Evolutionary conservation across 2,113 vertebrate genomes (phyloP).

Genomic region (Mastomys natalensis): DNA sequence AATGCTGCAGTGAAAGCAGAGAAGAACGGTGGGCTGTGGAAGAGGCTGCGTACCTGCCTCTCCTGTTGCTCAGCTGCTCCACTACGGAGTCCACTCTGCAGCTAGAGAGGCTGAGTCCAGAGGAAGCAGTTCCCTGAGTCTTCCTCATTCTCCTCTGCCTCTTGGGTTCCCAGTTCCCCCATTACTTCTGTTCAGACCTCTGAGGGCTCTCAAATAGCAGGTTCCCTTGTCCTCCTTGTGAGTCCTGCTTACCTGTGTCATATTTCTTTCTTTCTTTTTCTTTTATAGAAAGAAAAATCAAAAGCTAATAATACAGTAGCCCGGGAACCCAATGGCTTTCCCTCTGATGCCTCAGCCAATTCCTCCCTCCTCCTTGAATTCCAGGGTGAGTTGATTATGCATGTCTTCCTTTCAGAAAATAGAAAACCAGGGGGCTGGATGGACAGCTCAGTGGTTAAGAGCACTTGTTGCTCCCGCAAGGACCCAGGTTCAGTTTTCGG

Average conservation of each 20-base stretch:
- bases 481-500: neutral
- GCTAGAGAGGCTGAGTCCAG: neutral
- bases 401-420: slow-evolving; percentile 55
- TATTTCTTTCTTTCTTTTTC: slow-evolving; percentile 45
- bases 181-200: neutral
- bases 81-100: neutral
- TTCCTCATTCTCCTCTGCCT: neutral
- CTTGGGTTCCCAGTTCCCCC: neutral
- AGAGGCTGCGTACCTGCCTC: neutral
- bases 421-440: neutral
- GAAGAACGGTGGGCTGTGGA: neutral
- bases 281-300: slow-evolving; percentile 93
- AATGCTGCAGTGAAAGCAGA: neutral
- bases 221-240: neutral
- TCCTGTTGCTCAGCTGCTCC: neutral
- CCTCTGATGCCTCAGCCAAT: slow-evolving; percentile 91
- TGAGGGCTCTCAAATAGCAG: neutral
- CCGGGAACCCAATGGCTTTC: slow-evolving; percentile 91
- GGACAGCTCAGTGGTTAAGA: neutral
- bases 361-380: slow-evolving; percentile 96
- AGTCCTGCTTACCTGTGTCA: neutral
- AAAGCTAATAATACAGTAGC: slow-evolving; percentile 89
- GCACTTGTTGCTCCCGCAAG: neutral
- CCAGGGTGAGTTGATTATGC: slow-evolving; percentile 89
- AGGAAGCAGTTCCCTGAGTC: neutral